These are phyloP conservation scores for Cisticola juncidis DNA, from an alignment of 2,113 vertebrate species.

Conservation along the genomic window DNA sequence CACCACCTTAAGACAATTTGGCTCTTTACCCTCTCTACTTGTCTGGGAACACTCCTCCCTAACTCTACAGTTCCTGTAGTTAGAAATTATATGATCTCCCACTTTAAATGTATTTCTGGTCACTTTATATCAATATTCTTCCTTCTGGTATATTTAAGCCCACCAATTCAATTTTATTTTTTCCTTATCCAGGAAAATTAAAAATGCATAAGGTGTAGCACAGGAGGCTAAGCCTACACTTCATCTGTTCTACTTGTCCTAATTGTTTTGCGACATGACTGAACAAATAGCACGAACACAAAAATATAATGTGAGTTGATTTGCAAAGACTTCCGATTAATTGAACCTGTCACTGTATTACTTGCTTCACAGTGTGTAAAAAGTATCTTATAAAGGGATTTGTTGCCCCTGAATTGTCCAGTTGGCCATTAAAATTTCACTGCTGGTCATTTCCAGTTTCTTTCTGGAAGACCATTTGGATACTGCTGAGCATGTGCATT, in stretches of 20 bases:
- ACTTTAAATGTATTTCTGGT: background rate
- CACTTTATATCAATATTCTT: background rate
- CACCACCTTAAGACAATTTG: background rate
- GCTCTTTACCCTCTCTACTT: background rate
- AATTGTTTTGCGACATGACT: background rate
- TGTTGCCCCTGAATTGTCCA: background rate
- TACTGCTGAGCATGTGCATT: background rate
- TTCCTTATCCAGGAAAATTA: background rate
- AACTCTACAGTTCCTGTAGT: background rate
- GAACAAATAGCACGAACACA: background rate
- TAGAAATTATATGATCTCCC: background rate
- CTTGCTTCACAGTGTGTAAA: background rate
- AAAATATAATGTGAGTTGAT: background rate
- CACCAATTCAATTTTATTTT: background rate
- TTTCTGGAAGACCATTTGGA: background rate
- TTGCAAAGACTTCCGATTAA: background rate
- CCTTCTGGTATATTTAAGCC: background rate
- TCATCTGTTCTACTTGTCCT: background rate
- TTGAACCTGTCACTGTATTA: background rate
- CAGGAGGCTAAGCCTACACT: background rate
- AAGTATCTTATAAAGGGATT: background rate
- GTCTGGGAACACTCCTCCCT: background rate
- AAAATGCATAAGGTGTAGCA: background rate
- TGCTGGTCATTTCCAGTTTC: background rate
- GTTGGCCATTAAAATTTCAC: background rate